A percentile compares a stretch with the other conserved stretches of the same genome.
phyloP scores from a whole-genome alignment of 2,888 invertebrate genomes.

The Dynastes grantii region DNA sequence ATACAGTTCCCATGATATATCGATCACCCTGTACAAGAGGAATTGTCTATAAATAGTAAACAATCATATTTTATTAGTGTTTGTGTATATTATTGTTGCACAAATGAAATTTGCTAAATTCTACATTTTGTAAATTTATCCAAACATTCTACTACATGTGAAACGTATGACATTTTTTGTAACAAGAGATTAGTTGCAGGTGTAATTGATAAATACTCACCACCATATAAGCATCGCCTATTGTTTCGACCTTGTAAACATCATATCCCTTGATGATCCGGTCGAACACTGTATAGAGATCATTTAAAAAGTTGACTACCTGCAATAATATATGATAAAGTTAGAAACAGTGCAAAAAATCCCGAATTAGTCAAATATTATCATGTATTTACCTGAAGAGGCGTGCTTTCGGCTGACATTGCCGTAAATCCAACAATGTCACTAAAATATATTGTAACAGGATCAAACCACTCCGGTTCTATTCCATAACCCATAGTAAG shows the following conservation, averaged over 20 bases:
- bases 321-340: constrained; percentile 63
- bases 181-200: no score
- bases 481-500: constrained; percentile 91
- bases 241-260: constrained; percentile 98
- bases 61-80: no score
- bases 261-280: constrained; percentile 96
- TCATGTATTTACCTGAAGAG: constrained; percentile 78
- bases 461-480: constrained; percentile 93
- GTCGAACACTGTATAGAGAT: constrained; percentile 97
- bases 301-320: constrained; percentile 97
- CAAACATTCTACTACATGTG: no score
- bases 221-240: constrained; percentile 88
- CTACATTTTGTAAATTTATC: no score
- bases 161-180: no score
- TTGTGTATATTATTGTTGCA: no score
- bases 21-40: no score
- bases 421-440: constrained; percentile 98
- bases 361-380: neutral
- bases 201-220: constrained; percentile 69
- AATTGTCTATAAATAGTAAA: no score
- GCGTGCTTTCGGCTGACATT: constrained; percentile 95
- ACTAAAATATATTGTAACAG: constrained; percentile 97
- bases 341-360: constrained; percentile 36
- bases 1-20: no score
- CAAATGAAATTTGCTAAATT: no score